phyloP scores from a whole-genome alignment of 1,140 invertebrate genomes.

The Littorina saxatilis region DNA sequence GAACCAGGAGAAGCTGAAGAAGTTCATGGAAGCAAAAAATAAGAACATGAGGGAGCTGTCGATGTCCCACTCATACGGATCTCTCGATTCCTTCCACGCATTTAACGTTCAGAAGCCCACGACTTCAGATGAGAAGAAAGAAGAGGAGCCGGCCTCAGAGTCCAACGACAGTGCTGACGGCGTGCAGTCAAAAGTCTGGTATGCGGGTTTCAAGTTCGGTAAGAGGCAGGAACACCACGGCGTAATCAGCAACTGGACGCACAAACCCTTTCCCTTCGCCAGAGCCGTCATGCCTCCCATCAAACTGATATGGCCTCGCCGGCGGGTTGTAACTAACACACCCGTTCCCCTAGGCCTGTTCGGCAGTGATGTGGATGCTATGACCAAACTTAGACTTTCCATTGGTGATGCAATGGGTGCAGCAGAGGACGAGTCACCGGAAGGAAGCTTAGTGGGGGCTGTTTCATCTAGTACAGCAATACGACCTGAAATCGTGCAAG shows the following conservation, averaged over 20 bases:
- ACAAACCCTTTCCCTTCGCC: constrained; percentile 2
- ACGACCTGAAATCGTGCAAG: no score
- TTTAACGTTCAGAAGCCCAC: no score
- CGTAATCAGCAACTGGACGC: background rate
- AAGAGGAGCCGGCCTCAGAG: background rate
- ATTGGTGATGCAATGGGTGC: no score
- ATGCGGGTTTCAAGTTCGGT: background rate
- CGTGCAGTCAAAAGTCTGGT: background rate
- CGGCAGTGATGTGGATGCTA: no score
- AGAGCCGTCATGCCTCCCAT: background rate
- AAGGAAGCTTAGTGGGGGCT: no score
- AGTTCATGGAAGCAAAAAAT: background rate
- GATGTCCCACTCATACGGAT: background rate
- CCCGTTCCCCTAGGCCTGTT: no score
- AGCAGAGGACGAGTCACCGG: no score
- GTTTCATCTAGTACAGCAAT: no score
- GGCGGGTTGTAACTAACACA: no score
- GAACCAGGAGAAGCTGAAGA: background rate
- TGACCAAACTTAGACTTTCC: no score
- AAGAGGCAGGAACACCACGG: background rate
- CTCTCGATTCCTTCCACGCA: background rate
- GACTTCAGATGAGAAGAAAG: background rate
- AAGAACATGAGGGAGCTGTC: background rate
- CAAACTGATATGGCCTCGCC: background rate
- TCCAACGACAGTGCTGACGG: background rate